A percentile compares a stretch with the other conserved stretches of the same genome.
Evolutionary conservation across 2,113 vertebrate species (phyloP).

Genomic region (Sialia sialis): DNA sequence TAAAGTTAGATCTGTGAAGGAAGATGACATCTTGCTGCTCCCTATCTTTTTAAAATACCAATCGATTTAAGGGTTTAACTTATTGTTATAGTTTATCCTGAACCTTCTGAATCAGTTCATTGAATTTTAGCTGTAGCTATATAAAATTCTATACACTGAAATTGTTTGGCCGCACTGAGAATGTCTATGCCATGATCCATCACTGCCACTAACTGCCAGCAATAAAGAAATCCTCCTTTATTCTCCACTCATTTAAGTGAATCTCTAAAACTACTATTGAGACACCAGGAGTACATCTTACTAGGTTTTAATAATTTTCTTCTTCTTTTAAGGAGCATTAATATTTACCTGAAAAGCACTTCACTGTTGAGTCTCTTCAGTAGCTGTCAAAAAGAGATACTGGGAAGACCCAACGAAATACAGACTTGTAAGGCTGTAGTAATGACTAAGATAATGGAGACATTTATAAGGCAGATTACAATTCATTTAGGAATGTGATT

Average conservation of each 20-base stretch:
- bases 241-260: constrained; percentile 48
- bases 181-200: constrained; percentile 63
- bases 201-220: constrained; percentile 68
- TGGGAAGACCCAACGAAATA: background rate
- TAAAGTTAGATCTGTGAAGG: constrained; percentile 61
- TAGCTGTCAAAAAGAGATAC: background rate
- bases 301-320: constrained; percentile 53
- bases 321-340: background rate
- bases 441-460: constrained; percentile 12
- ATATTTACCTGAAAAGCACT: constrained; percentile 21
- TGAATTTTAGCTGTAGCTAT: constrained; percentile 75
- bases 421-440: background rate
- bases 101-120: constrained; percentile 76
- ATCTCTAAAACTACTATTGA: constrained; percentile 60
- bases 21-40: constrained; percentile 61
- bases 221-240: constrained; percentile 53
- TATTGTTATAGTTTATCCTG: constrained; percentile 76
- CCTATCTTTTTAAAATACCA: constrained; percentile 59
- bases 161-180: constrained; percentile 67
- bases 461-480: constrained; percentile 16
- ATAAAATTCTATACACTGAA: constrained; percentile 70
- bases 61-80: constrained; percentile 72
- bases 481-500: constrained; percentile 29
- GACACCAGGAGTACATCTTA: constrained; percentile 12
- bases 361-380: background rate